Evolutionary conservation across 2,797 vertebrate species (phyloP).

Genomic region (Lepidocolaptes lacrymiger): DNA sequence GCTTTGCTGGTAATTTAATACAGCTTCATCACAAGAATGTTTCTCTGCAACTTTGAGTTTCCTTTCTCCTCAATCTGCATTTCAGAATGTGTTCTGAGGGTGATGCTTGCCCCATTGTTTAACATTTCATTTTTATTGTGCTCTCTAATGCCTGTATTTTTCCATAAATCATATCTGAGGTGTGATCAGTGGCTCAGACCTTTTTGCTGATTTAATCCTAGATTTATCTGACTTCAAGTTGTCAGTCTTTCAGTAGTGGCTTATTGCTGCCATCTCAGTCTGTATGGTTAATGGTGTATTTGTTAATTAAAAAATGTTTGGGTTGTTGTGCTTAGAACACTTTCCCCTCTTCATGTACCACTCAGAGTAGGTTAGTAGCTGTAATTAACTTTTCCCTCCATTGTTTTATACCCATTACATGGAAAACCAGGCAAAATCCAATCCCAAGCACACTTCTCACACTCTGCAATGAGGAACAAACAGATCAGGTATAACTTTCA

Average conservation of each 20-base stretch:
- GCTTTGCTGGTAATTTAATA: constrained; percentile 16
- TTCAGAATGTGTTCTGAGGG: background rate
- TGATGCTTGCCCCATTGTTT: background rate
- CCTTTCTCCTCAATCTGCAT: background rate
- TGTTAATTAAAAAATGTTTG: background rate
- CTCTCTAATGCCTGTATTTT: background rate
- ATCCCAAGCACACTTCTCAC: background rate
- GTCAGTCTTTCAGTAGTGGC: background rate
- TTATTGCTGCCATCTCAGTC: background rate
- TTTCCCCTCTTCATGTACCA: background rate
- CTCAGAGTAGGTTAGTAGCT: background rate
- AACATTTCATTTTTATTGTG: background rate
- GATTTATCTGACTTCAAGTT: background rate
- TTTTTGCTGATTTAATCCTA: background rate
- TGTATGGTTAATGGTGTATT: background rate
- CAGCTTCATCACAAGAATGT: background rate
- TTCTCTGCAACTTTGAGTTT: background rate
- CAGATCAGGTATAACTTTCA: background rate
- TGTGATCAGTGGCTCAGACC: background rate
- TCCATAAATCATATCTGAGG: background rate
- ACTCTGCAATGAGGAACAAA: background rate
- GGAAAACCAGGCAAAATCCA: background rate
- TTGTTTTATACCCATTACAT: background rate
- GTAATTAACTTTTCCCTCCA: background rate
- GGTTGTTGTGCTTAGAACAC: background rate